Conservation (phyloP, 2,797 vertebrate genomes). For the Oryzias dopingdopingensis region DNA sequence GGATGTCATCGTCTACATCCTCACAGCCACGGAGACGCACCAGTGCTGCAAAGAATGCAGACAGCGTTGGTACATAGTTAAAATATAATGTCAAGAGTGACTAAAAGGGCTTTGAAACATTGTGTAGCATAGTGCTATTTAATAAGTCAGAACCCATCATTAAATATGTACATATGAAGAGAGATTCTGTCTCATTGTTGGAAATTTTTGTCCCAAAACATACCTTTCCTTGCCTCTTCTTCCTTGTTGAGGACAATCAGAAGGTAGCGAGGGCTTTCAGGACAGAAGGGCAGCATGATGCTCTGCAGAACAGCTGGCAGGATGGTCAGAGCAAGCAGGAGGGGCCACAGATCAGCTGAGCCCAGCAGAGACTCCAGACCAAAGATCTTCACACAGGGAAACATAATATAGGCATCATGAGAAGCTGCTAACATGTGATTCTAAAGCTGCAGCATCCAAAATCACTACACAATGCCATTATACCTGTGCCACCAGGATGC, state of each 20-base stretch:
- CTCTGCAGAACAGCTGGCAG: constrained; percentile 82
- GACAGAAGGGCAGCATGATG: constrained; percentile 83
- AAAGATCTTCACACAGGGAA: constrained; percentile 74
- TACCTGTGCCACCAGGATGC: constrained; percentile 95
- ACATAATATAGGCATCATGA: not conserved
- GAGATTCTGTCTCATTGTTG: constrained; percentile 8
- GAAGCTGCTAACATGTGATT: no score
- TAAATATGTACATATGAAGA: constrained; percentile 39
- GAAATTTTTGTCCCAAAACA: constrained; percentile 20
- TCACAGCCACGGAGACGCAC: constrained; percentile 80
- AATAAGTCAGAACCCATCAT: constrained; percentile 25
- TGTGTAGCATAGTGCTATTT: not conserved
- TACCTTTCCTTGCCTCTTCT: constrained; percentile 84
- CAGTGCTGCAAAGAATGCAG: constrained; percentile 73
- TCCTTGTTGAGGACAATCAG: constrained; percentile 86
- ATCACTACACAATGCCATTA: no score
- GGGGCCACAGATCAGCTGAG: constrained; percentile 80
- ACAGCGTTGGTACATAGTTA: not conserved
- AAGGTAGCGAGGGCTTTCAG: constrained; percentile 89
- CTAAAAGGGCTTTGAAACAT: no score
- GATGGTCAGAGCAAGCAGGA: constrained; percentile 82
- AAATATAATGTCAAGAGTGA: constrained; percentile 1
- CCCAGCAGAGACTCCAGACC: constrained; percentile 85
- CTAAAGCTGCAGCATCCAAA: no score
- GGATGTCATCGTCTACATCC: constrained; percentile 84